These are phyloP conservation scores for Penaeus indicus DNA, from an alignment of 1,140 invertebrate species.

Conservation along the genomic window DNA sequence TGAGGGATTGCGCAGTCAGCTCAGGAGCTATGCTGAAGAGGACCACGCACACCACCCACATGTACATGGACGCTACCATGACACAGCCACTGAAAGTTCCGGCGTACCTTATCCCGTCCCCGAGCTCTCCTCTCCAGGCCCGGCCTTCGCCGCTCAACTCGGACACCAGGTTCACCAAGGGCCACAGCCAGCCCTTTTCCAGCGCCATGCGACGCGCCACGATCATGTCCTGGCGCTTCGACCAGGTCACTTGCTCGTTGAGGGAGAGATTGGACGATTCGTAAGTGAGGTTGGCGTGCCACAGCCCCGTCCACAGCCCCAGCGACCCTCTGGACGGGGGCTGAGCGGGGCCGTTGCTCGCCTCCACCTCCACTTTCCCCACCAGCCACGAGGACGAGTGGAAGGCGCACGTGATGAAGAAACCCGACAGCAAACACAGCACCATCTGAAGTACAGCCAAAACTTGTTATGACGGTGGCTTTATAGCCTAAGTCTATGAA, in stretches of 20 bases:
- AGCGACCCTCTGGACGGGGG: neutral
- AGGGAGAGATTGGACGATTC: slow-evolving; percentile 10
- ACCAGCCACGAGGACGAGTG: slow-evolving; percentile 44
- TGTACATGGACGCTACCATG: slow-evolving; percentile 13
- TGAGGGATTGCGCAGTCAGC: neutral
- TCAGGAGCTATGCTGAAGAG: slow-evolving; percentile 36
- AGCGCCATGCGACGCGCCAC: neutral
- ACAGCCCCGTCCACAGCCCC: slow-evolving; percentile 38
- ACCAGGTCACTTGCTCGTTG: slow-evolving; percentile 35
- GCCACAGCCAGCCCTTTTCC: slow-evolving; percentile 35
- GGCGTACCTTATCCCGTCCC: slow-evolving; percentile 23
- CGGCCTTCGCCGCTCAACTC: slow-evolving; percentile 32
- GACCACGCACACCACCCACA: slow-evolving; percentile 41
- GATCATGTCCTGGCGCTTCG: neutral
- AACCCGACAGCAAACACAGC: slow-evolving; percentile 28
- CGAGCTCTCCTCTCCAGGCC: slow-evolving; percentile 32
- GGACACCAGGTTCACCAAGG: slow-evolving; percentile 22
- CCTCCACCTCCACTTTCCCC: slow-evolving; percentile 22
- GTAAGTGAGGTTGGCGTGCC: slow-evolving; percentile 43
- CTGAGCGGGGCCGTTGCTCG: slow-evolving; percentile 23
- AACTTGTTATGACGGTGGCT: no score
- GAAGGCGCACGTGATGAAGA: slow-evolving; percentile 31
- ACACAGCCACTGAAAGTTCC: neutral
- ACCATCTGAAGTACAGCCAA: slow-evolving; percentile 14
- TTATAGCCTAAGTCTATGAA: no score